Base-by-base conservation (phyloP, 2,888 invertebrate species). In the Chydorus sphaericus region DNA sequence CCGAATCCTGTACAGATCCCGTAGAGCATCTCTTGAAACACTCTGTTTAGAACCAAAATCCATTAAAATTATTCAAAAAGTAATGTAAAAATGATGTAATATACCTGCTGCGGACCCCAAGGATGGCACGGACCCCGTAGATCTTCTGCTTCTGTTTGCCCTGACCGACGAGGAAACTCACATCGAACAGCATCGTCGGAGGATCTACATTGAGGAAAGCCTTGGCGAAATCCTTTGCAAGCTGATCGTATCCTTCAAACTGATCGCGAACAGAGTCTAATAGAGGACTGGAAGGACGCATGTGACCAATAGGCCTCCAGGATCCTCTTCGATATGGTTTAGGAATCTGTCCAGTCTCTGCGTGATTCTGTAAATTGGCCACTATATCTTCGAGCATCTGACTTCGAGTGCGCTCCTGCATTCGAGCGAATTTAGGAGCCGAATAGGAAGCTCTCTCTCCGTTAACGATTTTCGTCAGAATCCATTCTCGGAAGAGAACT, bases 301-400 rank as follows among this genome's bases (percentile, higher is more conserved):
- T 91, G 70, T 91, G 91, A 53, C 85, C 92, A 61, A 92, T 91
- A 14, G 92, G 92, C 65, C 92, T 78, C 92, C 92, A 92, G 7
- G 91, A 91, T 50, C 87, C 88, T 55, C 78, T 71, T 62, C 78
- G 76, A 69, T 92, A 92, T 26, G 92, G 91, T 72, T 92, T 92
- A 10, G 92, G 92, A 70, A 92, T 92, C 72, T 92, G 90, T 59
- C 92, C 92, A 44, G 92, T 92, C 72, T 92, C 91, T 0, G 89
- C 90, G 66, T 92, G 91, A 71, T 92, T 92, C 63, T 89, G 88
- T 63, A 92, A 72, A 72, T 92, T 92, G 61, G 90, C 90, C 8
- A 92, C 91, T 59, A 92, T 85, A 66, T 92, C 92, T 70, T 92
- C 91, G 33, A 92, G 75, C 91, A 92, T 91, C 71, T 92, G 92